Base-by-base conservation (phyloP, 2,113 vertebrate species). In the Bufo bufo region DNA sequence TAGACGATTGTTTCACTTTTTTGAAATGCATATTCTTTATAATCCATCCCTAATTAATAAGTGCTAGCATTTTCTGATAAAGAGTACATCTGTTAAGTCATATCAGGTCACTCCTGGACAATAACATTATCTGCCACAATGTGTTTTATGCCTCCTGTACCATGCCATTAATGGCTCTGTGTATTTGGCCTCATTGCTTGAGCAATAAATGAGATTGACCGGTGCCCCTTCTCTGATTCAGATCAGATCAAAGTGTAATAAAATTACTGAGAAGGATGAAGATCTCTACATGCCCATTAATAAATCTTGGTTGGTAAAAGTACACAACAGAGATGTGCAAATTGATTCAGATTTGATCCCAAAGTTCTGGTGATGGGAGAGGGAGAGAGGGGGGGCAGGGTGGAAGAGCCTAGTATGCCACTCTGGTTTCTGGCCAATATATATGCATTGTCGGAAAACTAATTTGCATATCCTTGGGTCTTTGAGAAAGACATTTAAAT, bases 181-280 rank as follows among this genome's bases (percentile, higher is more conserved):
- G 49, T 90, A 54, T 89, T 92, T 91, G 91, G 90, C 72, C 47
- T 90, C 20, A 82, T 87, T 89, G 84, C 75, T 87, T 72, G 33
- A 85, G 58, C 89, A 93, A 90, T 87, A 92, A 90, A 79, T 80
- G 54, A 90, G 82, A 89, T n/a, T 61, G 89, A 10, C 17, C 74
- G 88, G 75, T 90, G 88, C 80, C 23, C 11, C 71, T 85, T 90
- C 85, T 45, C 85, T 89, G 66, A 86, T 89, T 90, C 12, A 45
- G 58, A 91, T 85, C 61, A 77, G 88, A 92, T 89, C n/a, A 89
- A 92, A 91, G 16, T 89, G 49, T 14, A 87, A 90, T 87, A 90
- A 89, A 54, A 23, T 83, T 19, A 66, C 12, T 6, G 52, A 7
- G 65, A 90, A 90, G 89, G 90, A 88, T 66, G 71, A 63, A 54